Evolutionary conservation across 92 coral and sea anemone species (phyloP), one percentile per base, ranked within the genome.

Genomic region (Epizoanthus ramosus): DNA sequence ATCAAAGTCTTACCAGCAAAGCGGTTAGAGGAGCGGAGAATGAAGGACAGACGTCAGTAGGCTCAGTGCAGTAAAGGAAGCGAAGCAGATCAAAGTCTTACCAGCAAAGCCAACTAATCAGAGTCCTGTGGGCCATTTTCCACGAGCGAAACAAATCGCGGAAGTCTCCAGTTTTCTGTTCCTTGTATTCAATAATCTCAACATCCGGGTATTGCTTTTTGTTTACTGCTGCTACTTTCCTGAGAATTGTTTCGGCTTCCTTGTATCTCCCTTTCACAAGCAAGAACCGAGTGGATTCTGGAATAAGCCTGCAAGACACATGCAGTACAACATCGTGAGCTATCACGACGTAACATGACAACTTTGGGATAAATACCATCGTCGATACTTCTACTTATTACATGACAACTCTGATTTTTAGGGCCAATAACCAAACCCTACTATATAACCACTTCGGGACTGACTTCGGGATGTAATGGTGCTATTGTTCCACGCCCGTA

Each of bases 31-130:
- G 31, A 28, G 31, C 31, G 31, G 31, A 28, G 31, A 28, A 28
- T 28, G 31, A 28, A 28, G 31, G 31, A 28, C 31, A 28, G 2
- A 28, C 31, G 31, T 28, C 31, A 28, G 31, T 28, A 2, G 31
- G 31, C 0, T 28, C 31, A 28, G 31, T 28, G 2, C 2, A 28
- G 31, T 28, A 28, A 28, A 28, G 31, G 31, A 28, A 28, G 31
- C 31, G 31, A 28, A 28, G 31, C 31, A 37, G 43, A 3, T 37
- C 43, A 6, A 37, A 37, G 10, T 58, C 96, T 59, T 52, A 93
- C 97, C 97, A 93, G 41, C 88, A 91, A 83, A 93, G 57, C 90
- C 94, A 93, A 31, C 83, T 80, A 57, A 93, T 83, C 25, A 90
- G 52, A 4, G 97, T 88, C 9, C 72, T 73, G 56, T 79, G 92